Percentiles rank a stretch among this genome's conserved stretches.
These are phyloP conservation scores for Xestobium rufovillosum DNA, from an alignment of 2,888 invertebrate species.

Conservation along the genomic window DNA sequence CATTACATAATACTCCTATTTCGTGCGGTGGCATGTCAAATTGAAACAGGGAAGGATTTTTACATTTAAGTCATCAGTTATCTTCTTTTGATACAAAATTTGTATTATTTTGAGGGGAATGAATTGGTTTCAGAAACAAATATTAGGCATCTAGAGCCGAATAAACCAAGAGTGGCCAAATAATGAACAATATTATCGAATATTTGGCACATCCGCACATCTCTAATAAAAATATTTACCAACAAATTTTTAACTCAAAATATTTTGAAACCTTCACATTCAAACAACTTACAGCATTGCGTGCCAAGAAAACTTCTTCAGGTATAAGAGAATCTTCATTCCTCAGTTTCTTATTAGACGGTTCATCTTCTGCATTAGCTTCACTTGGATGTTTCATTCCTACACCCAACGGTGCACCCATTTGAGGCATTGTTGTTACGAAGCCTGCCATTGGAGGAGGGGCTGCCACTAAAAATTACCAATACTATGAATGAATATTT, in stretches of 20 bases:
- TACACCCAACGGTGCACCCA: conserved; percentile 39
- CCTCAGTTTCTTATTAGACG: conserved; percentile 77
- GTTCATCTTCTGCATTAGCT: conserved; percentile 65
- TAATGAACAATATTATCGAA: too few relatives aligned
- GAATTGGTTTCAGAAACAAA: too few relatives aligned
- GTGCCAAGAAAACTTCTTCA: conserved; percentile 70
- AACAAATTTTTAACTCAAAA: conserved; percentile 7
- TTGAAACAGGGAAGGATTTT: too few relatives aligned
- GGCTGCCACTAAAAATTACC: conserved; percentile 38
- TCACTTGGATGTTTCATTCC: conserved; percentile 47
- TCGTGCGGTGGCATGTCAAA: too few relatives aligned
- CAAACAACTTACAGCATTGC: conserved; percentile 51
- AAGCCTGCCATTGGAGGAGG: conserved; percentile 46
- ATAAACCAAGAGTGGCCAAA: conserved; percentile 1
- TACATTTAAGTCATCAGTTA: too few relatives aligned
- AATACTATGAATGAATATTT: conserved; percentile 6
- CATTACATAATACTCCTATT: too few relatives aligned
- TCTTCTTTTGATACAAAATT: too few relatives aligned
- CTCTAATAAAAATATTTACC: conserved; percentile 12
- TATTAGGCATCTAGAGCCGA: neutral
- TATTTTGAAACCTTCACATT: too few relatives aligned
- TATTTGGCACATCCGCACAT: neutral
- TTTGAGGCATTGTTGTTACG: conserved; percentile 39
- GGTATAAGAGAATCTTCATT: conserved; percentile 91
- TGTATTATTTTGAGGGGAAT: too few relatives aligned